Conservation (phyloP, 1,140 invertebrate species). For the Rhagoletis pomonella region DNA sequence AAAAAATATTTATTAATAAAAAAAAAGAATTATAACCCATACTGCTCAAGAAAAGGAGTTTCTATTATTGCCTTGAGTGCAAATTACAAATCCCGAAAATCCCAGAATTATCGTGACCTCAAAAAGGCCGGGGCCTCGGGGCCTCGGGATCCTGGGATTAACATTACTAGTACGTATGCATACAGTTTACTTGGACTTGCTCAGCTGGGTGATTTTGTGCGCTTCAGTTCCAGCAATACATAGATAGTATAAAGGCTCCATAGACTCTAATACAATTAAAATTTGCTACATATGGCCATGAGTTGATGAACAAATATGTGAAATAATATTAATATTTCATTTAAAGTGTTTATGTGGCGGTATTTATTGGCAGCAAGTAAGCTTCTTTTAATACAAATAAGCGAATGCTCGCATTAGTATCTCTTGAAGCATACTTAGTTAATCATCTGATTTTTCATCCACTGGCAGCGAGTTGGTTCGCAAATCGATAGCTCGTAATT, state of each 20-base stretch:
- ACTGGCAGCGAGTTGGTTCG: conserved; percentile 20
- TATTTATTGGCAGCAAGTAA: neutral
- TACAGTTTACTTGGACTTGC: neutral
- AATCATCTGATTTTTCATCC: conserved; percentile 32
- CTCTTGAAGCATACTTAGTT: neutral
- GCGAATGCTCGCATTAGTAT: neutral
- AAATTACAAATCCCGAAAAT: too few species aligned
- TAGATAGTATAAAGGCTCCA: neutral
- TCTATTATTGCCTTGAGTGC: too few species aligned
- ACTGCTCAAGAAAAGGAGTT: too few species aligned
- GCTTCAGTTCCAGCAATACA: neutral
- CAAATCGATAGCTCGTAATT: conserved; percentile 37
- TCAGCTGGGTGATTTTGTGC: neutral
- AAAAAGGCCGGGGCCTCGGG: too few species aligned
- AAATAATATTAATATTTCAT: conserved; percentile 2
- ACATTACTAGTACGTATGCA: too few species aligned
- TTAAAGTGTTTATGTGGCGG: conserved; percentile 16
- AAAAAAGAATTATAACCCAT: too few species aligned
- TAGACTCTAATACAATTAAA: neutral
- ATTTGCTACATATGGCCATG: neutral
- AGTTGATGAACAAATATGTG: neutral
- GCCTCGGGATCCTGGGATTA: too few species aligned
- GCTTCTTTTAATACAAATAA: neutral
- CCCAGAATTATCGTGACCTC: too few species aligned
- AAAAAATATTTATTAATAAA: too few species aligned